Conservation (phyloP, 2,797 vertebrate species). For the Hirundo rustica region DNA sequence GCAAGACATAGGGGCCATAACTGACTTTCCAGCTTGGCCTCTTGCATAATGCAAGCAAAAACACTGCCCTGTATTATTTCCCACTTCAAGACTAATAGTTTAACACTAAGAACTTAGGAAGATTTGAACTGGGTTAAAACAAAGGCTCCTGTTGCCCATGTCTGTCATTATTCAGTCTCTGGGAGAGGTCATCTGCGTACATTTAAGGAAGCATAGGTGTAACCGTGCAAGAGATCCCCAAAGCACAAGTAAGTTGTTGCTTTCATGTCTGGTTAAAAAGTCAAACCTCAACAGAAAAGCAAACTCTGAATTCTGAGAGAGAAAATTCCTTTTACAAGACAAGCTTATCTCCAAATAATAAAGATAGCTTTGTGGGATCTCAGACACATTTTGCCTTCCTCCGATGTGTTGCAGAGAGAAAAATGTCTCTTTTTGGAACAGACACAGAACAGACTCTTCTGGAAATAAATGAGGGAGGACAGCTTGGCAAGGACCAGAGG, state of each 20-base stretch:
- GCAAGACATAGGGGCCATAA: neutral
- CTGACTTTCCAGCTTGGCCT: neutral
- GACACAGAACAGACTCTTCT: neutral
- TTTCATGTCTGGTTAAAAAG: neutral
- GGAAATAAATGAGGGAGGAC: constrained; percentile 5
- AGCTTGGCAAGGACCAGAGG: neutral
- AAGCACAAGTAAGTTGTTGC: neutral
- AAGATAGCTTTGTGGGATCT: neutral
- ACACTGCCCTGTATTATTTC: neutral
- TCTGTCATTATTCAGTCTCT: neutral
- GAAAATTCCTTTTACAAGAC: neutral
- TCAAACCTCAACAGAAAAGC: neutral
- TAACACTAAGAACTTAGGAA: neutral
- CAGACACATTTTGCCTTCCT: neutral
- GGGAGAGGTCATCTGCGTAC: neutral
- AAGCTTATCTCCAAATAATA: neutral
- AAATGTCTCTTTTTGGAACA: neutral
- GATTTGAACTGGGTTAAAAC: neutral
- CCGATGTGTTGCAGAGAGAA: neutral
- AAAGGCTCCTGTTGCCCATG: neutral
- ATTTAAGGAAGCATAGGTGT: neutral
- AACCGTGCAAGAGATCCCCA: neutral
- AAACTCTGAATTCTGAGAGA: neutral
- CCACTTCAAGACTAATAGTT: neutral
- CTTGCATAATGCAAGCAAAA: neutral